Evolutionary conservation across 2,113 vertebrate species (phyloP).

Genomic region (Cavia aperea): DNA sequence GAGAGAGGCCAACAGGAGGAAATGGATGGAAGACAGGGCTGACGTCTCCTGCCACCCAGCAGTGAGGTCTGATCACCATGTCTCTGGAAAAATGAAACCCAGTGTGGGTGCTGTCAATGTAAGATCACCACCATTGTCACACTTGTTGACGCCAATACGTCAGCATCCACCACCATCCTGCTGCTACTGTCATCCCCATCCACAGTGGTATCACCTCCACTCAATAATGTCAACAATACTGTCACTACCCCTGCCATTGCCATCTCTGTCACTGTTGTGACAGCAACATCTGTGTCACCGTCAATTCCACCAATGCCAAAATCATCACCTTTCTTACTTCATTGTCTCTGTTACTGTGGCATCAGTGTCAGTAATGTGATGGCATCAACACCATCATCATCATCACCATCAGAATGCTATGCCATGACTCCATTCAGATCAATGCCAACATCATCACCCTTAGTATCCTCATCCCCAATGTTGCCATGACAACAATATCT

Average conservation of each 20-base stretch:
- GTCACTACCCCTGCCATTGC: not conserved
- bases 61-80: not conserved
- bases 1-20: not conserved
- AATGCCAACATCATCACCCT: not conserved
- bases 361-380: too few relatives aligned
- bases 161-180: not conserved
- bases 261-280: not conserved
- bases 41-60: not conserved
- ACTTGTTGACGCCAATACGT: rapidly evolving
- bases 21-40: not conserved
- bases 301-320: not conserved
- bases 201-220: not conserved
- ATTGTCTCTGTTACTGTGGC: not conserved
- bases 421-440: not conserved
- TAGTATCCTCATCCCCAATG: not conserved
- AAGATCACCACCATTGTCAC: not conserved
- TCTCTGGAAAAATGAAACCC: not conserved
- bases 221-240: not conserved
- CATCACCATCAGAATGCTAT: not conserved
- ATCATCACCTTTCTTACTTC: too few relatives aligned
- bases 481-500: not conserved
- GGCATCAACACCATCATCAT: not conserved
- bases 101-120: not conserved
- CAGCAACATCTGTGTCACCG: too few relatives aligned
- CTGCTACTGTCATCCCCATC: not conserved